Conservation (phyloP, 2,797 vertebrate genomes). For the Simalia tracyae region DNA sequence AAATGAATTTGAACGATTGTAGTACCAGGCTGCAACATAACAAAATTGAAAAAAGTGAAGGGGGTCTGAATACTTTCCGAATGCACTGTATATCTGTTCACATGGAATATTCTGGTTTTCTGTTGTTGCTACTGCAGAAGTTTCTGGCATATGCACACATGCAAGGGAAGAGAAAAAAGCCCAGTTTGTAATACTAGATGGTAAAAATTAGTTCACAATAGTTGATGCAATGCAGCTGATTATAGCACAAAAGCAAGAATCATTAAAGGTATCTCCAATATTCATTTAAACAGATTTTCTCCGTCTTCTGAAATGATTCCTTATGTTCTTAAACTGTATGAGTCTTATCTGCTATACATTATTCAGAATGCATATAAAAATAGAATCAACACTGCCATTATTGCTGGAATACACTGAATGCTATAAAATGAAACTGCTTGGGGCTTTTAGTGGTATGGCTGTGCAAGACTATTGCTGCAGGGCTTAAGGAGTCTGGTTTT, state of each 20-base stretch:
- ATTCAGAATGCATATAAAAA: conserved; percentile 13
- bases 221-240: not conserved
- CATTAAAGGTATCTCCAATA: not conserved
- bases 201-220: not conserved
- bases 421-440: not conserved
- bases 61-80: no score
- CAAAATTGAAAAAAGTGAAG: no score
- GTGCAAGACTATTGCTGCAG: not conserved
- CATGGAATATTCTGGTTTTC: conserved; percentile 1
- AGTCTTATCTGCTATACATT: not conserved
- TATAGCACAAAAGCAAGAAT: not conserved
- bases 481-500: not conserved
- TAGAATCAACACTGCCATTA: not conserved
- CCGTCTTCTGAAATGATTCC: not conserved
- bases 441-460: not conserved
- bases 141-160: conserved; percentile 25
- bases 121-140: not conserved
- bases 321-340: not conserved
- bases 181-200: conserved; percentile 9
- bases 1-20: no score
- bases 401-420: not conserved
- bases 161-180: conserved; percentile 27
- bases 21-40: no score
- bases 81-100: not conserved
- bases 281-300: not conserved